phyloP scores from a whole-genome alignment of 30 jellyfish, hydroid and myxozoan species.

The Phacellophora camtschatica region DNA sequence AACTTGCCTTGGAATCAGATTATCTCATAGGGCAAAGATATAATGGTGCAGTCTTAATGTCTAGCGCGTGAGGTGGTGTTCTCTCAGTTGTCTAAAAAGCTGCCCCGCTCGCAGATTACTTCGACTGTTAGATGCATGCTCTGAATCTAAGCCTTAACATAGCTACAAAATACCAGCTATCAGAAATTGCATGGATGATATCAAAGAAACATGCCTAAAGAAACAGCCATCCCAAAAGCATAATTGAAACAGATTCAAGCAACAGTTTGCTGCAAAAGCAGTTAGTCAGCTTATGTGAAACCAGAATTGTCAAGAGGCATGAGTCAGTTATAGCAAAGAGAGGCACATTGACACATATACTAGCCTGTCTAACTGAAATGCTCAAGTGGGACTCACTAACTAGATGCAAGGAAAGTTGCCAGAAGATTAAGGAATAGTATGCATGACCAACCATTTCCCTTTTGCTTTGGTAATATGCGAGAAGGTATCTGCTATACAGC shows the following conservation, averaged over 20 bases:
- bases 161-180: neutral
- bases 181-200: neutral
- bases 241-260: neutral
- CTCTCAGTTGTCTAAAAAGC: neutral
- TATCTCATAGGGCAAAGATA: slow-evolving; percentile 3
- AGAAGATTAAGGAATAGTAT: neutral
- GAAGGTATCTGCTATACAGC: neutral
- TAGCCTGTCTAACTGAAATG: neutral
- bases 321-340: slow-evolving; percentile 1
- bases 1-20: slow-evolving; percentile 5
- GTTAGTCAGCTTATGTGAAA: slow-evolving; percentile 6
- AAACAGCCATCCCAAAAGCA: neutral
- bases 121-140: neutral
- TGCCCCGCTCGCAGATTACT: neutral
- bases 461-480: neutral
- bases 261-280: neutral
- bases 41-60: neutral
- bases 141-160: neutral
- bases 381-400: slow-evolving; percentile 15
- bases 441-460: neutral
- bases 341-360: neutral
- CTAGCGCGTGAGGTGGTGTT: neutral
- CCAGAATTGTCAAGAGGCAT: slow-evolving; percentile 19
- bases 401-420: neutral
- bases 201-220: neutral